phyloP scores from a whole-genome alignment of 1,140 invertebrate species.

The Vollenhovia emeryi region DNA sequence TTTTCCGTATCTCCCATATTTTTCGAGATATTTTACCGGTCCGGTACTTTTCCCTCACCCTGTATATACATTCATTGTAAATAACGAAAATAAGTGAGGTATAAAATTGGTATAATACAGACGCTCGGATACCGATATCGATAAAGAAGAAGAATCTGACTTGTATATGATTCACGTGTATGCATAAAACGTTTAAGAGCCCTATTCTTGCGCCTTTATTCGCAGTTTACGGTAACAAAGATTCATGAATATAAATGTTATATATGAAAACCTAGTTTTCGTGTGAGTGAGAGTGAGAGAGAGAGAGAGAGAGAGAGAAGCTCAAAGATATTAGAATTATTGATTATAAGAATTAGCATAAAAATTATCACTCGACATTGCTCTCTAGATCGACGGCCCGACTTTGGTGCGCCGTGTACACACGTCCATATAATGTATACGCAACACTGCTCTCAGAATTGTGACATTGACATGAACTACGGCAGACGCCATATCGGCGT shows the following conservation, averaged over 20 bases:
- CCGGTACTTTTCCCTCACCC: no score
- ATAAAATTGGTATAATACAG: conserved; percentile 11
- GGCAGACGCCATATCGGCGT: not conserved
- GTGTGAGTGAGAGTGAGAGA: no score
- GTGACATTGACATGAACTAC: not conserved
- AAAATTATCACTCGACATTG: not conserved
- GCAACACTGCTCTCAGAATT: conserved; percentile 6
- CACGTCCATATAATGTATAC: not conserved
- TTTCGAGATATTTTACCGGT: no score
- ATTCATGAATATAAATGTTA: conserved; percentile 10
- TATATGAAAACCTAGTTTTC: not conserved
- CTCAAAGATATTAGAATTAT: not conserved
- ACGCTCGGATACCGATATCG: not conserved
- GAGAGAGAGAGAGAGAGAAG: no score
- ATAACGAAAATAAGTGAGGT: conserved; percentile 1
- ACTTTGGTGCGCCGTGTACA: not conserved
- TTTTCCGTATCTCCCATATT: no score
- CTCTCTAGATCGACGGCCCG: not conserved
- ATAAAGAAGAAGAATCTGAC: conserved; percentile 29
- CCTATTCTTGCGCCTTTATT: not conserved
- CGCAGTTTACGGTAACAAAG: not conserved
- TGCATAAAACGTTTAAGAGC: conserved; percentile 3
- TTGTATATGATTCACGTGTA: not conserved
- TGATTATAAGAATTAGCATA: not conserved
- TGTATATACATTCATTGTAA: conserved; percentile 7